Conservation (phyloP, 2,888 invertebrate species). For the Lasioglossum pauxillum region DNA sequence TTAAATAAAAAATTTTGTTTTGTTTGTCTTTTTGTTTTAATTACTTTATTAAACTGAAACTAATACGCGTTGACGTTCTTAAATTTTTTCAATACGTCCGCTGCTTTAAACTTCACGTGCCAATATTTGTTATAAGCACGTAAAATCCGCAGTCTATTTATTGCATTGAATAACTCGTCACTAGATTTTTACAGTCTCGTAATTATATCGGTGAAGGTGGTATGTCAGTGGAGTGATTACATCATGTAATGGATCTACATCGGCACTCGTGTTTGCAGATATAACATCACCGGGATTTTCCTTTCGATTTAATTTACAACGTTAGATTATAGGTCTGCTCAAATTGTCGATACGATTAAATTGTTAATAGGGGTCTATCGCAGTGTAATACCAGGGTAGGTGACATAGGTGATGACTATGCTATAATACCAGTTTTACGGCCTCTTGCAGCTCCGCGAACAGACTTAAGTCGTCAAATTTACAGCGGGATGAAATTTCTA, state of each 20-base stretch:
- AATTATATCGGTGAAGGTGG: background rate
- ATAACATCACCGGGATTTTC: background rate
- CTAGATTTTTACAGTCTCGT: too few species aligned
- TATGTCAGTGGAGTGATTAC: too few species aligned
- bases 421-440: background rate
- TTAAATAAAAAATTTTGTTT: too few species aligned
- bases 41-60: too few species aligned
- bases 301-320: background rate
- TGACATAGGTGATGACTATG: background rate
- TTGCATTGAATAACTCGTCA: too few species aligned
- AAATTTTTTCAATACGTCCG: too few species aligned
- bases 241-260: too few species aligned
- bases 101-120: too few species aligned
- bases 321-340: background rate
- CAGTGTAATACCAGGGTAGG: background rate
- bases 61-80: too few species aligned
- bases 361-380: background rate
- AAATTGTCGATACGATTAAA: background rate
- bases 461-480: background rate
- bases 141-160: too few species aligned
- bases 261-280: background rate
- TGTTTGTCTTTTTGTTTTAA: too few species aligned
- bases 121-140: too few species aligned
- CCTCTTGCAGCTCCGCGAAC: background rate
- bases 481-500: background rate